These are phyloP conservation scores for Coranthus polyacanthus DNA, from an alignment of 2,797 vertebrate genomes.

Conservation along the genomic window DNA sequence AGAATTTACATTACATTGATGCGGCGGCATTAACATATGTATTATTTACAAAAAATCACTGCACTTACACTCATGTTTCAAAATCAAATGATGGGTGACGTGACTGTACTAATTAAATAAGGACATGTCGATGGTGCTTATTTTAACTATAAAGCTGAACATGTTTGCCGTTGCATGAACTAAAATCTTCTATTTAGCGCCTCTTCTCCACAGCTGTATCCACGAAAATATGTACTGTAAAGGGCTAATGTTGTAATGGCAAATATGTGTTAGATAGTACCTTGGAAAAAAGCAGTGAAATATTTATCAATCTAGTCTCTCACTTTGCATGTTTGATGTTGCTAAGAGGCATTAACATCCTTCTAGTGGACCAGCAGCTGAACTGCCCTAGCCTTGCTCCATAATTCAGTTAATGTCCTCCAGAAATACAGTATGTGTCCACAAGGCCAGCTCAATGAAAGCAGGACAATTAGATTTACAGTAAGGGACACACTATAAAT, in stretches of 20 bases:
- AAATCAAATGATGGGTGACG: too few relatives aligned
- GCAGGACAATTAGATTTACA: slow-evolving; percentile 66
- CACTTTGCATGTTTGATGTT: slow-evolving; percentile 59
- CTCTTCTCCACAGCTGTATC: slow-evolving; percentile 24
- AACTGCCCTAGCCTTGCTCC: slow-evolving; percentile 25
- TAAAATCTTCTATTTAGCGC: not conserved
- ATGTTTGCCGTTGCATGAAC: not conserved
- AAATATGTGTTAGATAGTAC: slow-evolving; percentile 63
- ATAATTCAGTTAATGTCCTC: slow-evolving; percentile 59
- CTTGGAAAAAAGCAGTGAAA: slow-evolving; percentile 53
- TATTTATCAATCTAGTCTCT: slow-evolving; percentile 66
- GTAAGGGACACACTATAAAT: slow-evolving; percentile 54
- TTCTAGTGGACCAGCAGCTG: slow-evolving; percentile 49
- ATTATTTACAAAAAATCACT: not conserved
- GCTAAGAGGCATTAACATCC: slow-evolving; percentile 59
- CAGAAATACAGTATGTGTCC: slow-evolving; percentile 48
- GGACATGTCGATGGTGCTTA: slow-evolving; percentile 3
- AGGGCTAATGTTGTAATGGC: slow-evolving; percentile 31
- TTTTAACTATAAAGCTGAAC: not conserved
- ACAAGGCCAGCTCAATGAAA: slow-evolving; percentile 43
- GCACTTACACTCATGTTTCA: slow-evolving; percentile 3
- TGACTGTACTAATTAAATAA: too few relatives aligned
- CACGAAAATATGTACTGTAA: slow-evolving; percentile 40
- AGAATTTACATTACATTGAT: slow-evolving; percentile 2
- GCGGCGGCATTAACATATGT: slow-evolving; percentile 1